Conservation (phyloP, 2,888 invertebrate species). For the Chrysolina haemoptera region DNA sequence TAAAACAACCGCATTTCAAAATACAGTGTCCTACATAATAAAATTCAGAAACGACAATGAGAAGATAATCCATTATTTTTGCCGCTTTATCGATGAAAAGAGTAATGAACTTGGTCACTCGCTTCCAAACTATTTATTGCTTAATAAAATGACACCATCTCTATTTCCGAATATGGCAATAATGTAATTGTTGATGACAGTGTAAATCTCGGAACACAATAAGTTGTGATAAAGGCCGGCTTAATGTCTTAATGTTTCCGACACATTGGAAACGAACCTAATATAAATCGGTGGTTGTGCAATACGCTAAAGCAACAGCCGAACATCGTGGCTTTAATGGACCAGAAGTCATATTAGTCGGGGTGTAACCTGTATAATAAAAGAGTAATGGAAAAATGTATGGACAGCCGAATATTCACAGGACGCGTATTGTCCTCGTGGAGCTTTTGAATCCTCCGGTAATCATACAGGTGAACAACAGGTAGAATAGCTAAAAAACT, state of each 20-base stretch:
- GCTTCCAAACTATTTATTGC: slow-evolving; percentile 6
- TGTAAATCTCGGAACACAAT: slow-evolving; percentile 60
- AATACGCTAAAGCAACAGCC: slow-evolving; percentile 50
- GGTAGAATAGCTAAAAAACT: not conserved
- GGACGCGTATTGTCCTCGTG: not conserved
- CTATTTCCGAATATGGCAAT: slow-evolving; percentile 30
- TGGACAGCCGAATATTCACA: slow-evolving; percentile 14
- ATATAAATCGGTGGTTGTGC: slow-evolving; percentile 62
- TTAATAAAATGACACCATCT: slow-evolving; percentile 12
- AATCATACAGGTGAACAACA: not conserved
- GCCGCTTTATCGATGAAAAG: no score
- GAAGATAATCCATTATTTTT: no score
- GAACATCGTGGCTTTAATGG: slow-evolving; percentile 37
- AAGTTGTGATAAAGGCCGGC: slow-evolving; percentile 63
- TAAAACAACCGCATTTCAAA: no score
- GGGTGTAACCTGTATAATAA: slow-evolving; percentile 34
- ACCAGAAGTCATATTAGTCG: slow-evolving; percentile 38
- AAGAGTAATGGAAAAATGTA: slow-evolving; percentile 39
- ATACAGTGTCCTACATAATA: no score
- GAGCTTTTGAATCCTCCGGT: not conserved
- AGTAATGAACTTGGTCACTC: not conserved
- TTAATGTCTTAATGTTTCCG: slow-evolving; percentile 66
- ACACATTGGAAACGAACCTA: slow-evolving; percentile 66
- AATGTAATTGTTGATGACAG: slow-evolving; percentile 43
- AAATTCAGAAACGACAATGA: no score